Evolutionary conservation across 2,113 vertebrate species (phyloP), one percentile per base, ranked within the genome.

Genomic region (Bucco capensis): DNA sequence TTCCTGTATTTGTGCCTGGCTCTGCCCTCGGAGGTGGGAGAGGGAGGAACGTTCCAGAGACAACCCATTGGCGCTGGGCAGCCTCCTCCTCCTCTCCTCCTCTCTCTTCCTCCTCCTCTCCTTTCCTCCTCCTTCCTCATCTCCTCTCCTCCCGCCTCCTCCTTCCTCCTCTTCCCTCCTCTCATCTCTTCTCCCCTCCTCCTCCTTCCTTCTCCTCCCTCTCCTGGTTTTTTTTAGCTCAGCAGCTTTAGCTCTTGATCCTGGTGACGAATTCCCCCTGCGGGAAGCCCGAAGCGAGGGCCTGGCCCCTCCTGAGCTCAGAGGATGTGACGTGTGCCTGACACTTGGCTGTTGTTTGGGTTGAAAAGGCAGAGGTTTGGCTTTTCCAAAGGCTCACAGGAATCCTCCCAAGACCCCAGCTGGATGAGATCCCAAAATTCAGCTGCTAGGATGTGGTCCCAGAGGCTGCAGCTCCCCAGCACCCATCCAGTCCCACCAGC

Each of bases 1-100:
- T 93, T 92, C 81, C 70, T 94, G 70, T 78, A 16, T 75, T 54
- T 27, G 60, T 64, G 87, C 64, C 44, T 88, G 87, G 81, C 82
- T 96, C 90, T 96, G 90, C 91, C 92, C 57, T 44, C 71, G 25
- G 76, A 78, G 91, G 89, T 95, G 89, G 71, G 65, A 83, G 82
- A 85, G 87, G 93, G 88, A 93, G 88, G 94, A 94, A 95, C 75
- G 51, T 57, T 58, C 82, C 38, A 28, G 89, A 95, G 82, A 69
- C 94, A 91, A 95, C 92, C 91, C 95, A 90, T 73, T 89, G 77
- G 15, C 12, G 14, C 92, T 53, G 19, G 24, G 69, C 28, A 84
- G 51, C 54, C 24, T 7, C 83, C 44, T 6, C 82, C 56, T 16
- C 35, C 46, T 25, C 35, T 27, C 24, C 50, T 19, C 22, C 11